These are phyloP conservation scores for Prionailurus bengalensis DNA, from an alignment of 2,113 vertebrate genomes.

Conservation along the genomic window DNA sequence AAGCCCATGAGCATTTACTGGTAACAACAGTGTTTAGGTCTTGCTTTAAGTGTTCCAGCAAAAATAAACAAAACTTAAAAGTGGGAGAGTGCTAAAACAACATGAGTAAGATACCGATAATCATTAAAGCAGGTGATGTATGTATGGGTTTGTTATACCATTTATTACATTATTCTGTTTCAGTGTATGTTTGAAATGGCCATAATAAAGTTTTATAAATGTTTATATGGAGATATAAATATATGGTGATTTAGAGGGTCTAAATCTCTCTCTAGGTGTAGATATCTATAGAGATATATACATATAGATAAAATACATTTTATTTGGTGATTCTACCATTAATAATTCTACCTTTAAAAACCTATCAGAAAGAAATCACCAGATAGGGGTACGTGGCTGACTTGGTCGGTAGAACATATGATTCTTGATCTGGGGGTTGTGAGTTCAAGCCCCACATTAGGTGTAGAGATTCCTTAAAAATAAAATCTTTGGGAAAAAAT, in stretches of 20 bases:
- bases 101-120: slow-evolving; percentile 16
- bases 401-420: background rate
- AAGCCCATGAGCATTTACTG: slow-evolving; percentile 1
- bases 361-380: slow-evolving; percentile 24
- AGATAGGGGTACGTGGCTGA: background rate
- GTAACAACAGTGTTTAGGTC: background rate
- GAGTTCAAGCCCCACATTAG: background rate
- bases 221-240: background rate
- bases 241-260: background rate
- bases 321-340: slow-evolving; percentile 47
- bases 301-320: slow-evolving; percentile 1
- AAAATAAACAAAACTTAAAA: slow-evolving; percentile 38
- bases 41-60: slow-evolving; percentile 11
- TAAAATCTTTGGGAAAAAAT: background rate
- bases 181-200: slow-evolving; percentile 8
- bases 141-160: background rate
- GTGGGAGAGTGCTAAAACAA: background rate
- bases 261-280: background rate
- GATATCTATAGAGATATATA: background rate
- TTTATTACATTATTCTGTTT: slow-evolving; percentile 22
- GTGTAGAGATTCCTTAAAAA: background rate
- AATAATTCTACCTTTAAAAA: slow-evolving; percentile 54
- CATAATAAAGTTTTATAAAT: background rate
- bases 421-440: background rate
- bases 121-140: background rate